Evolutionary conservation across 2,888 invertebrate genomes (phyloP).

Genomic region (Himalopsyche tibetana): DNA sequence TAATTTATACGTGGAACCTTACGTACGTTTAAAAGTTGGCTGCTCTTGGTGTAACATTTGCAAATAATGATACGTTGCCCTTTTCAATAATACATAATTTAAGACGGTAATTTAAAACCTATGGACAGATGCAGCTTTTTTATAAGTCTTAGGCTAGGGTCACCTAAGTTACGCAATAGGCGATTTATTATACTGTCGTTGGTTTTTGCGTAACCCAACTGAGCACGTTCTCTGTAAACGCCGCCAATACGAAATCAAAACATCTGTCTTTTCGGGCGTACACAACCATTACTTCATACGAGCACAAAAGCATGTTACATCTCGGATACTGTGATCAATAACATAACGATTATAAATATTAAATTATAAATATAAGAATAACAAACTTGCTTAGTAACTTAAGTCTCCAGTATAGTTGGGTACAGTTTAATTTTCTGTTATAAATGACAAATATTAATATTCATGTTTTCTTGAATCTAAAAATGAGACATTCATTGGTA

Average conservation of each 20-base stretch:
- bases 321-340: no score
- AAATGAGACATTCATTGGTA: no score
- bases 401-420: no score
- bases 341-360: no score
- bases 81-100: constrained; percentile 14
- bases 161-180: constrained; percentile 1
- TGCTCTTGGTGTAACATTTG: neutral
- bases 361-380: no score
- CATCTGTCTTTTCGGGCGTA: constrained; percentile 47
- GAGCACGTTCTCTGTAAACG: constrained; percentile 3
- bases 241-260: constrained; percentile 44
- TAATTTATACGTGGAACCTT: no score
- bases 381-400: no score
- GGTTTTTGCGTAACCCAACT: constrained; percentile 14
- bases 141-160: neutral
- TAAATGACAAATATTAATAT: no score
- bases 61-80: constrained; percentile 11
- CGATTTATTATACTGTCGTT: constrained; percentile 29
- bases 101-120: constrained; percentile 17
- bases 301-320: no score
- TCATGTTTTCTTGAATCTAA: no score
- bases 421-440: no score
- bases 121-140: constrained; percentile 14
- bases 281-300: neutral
- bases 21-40: no score